These are phyloP conservation scores for Chelonoidis abingdonii DNA, from an alignment of 2,113 vertebrate species.

Conservation along the genomic window DNA sequence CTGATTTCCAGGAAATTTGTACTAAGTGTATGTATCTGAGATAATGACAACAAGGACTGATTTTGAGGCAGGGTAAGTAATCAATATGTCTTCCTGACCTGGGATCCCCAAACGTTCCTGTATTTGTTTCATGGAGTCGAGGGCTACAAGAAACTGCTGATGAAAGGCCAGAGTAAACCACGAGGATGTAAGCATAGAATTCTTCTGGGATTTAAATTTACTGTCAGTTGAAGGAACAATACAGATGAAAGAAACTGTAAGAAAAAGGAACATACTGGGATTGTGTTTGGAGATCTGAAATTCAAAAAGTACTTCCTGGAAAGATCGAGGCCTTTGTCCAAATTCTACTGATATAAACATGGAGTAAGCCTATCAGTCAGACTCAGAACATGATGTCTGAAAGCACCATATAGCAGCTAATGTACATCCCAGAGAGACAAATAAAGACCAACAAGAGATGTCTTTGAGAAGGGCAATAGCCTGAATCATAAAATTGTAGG, in stretches of 20 bases:
- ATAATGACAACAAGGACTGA: slow-evolving; percentile 3
- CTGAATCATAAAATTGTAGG: neutral
- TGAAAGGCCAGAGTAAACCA: slow-evolving; percentile 24
- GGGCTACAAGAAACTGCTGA: neutral
- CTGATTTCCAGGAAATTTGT: neutral
- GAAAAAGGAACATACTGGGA: neutral
- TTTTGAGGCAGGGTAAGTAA: neutral
- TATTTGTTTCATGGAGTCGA: neutral
- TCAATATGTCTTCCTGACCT: slow-evolving; percentile 11
- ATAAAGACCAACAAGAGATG: neutral
- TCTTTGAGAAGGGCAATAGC: neutral
- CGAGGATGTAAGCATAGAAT: neutral
- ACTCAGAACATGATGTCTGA: neutral
- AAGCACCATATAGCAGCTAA: neutral
- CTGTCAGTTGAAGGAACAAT: neutral
- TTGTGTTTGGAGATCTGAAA: neutral
- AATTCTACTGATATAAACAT: neutral
- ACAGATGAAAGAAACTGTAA: neutral
- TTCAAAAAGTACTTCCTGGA: neutral
- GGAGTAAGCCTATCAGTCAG: neutral
- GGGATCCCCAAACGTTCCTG: neutral
- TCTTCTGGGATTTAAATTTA: neutral
- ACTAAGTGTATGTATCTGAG: neutral
- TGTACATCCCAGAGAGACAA: neutral
- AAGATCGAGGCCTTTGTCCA: neutral